phyloP scores from a whole-genome alignment of 2,888 invertebrate species.

The Anticlea derivata region DNA sequence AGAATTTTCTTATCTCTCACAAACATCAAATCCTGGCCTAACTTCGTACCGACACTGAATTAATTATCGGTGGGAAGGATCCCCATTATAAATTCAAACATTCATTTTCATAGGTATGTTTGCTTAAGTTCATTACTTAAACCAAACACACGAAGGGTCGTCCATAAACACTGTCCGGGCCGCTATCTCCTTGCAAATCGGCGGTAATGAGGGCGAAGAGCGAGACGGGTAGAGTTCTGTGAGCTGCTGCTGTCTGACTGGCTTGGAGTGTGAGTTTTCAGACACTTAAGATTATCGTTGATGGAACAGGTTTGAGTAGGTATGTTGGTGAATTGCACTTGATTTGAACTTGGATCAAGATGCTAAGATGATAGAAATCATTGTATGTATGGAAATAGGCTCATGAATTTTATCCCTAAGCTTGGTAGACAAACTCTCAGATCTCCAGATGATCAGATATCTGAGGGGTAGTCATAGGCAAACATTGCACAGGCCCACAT shows the following conservation, averaged over 20 bases:
- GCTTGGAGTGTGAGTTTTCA: conserved; percentile 8
- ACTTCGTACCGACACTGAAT: conserved; percentile 16
- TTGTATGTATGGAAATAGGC: too few relatives aligned
- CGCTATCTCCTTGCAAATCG: conserved; percentile 52
- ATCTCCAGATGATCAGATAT: too few relatives aligned
- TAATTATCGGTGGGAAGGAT: conserved; percentile 8
- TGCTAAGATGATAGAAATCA: too few relatives aligned
- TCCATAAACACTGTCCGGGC: conserved; percentile 51
- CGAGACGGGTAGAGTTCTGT: conserved; percentile 37
- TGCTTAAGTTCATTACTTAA: conserved; percentile 47
- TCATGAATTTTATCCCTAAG: too few relatives aligned
- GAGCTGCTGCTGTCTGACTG: conserved; percentile 11
- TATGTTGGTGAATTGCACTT: not conserved
- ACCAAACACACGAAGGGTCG: conserved; percentile 43
- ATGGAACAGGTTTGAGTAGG: not conserved
- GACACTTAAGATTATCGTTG: conserved; percentile 9
- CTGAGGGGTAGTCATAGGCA: too few relatives aligned
- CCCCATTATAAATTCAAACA: conserved; percentile 24
- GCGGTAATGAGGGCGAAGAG: conserved; percentile 48
- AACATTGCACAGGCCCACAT: too few relatives aligned
- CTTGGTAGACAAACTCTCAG: too few relatives aligned
- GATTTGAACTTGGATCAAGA: not conserved
- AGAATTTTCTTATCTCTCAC: not conserved
- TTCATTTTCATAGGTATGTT: conserved; percentile 27
- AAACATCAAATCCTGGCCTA: conserved; percentile 3